Conservation (phyloP, 1,140 invertebrate genomes). For the Bombus picipes region DNA sequence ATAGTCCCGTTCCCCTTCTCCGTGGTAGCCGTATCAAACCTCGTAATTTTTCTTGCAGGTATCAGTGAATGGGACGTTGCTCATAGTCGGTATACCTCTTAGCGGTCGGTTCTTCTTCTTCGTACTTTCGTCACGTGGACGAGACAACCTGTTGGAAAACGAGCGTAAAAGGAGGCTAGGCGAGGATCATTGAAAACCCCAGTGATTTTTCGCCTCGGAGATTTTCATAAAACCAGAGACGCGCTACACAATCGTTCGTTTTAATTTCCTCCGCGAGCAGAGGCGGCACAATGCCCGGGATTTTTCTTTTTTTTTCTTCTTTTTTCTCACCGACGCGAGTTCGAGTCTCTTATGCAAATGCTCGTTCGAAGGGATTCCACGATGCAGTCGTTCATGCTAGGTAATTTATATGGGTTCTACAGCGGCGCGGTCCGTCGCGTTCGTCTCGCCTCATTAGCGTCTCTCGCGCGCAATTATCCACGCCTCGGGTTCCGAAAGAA, state of each 20-base stretch:
- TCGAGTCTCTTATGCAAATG: constrained; percentile 11
- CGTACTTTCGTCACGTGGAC: not conserved
- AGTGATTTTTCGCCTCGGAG: too few relatives aligned
- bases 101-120: not conserved
- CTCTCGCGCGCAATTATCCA: not conserved
- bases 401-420: constrained; percentile 4
- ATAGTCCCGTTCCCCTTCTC: not conserved
- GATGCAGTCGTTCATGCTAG: not conserved
- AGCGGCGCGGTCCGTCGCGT: not conserved
- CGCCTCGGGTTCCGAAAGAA: not conserved
- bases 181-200: too few relatives aligned
- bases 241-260: not conserved
- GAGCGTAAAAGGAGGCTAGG: too few relatives aligned
- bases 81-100: too few relatives aligned
- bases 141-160: too few relatives aligned
- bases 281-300: not conserved
- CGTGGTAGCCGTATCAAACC: constrained; percentile 51
- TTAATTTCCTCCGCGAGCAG: not conserved
- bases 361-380: not conserved
- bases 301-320: not conserved
- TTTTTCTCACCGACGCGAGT: not conserved
- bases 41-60: constrained; percentile 39
- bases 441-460: constrained; percentile 1
- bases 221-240: not conserved
- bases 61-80: not conserved